Conservation (phyloP, 2,113 vertebrate species). For the Thalassarche chlororhynchos region DNA sequence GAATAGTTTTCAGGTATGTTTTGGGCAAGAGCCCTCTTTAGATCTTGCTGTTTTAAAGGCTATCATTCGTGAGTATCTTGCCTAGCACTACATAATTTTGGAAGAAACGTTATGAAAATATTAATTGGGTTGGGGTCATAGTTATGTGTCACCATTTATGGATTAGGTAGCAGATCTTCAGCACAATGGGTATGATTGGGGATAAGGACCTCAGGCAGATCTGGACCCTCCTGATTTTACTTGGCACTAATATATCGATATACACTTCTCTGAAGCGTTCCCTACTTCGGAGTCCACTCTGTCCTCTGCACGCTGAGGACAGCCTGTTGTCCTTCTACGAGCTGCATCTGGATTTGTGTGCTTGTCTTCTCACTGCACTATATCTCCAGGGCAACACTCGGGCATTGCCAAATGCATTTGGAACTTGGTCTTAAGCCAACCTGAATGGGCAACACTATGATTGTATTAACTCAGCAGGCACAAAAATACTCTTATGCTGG, state of each 20-base stretch:
- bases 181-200: not conserved
- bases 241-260: not conserved
- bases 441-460: not conserved
- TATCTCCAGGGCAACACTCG: not conserved
- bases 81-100: not conserved
- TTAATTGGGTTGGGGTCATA: accelerated
- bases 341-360: not conserved
- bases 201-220: not conserved
- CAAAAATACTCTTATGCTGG: not conserved
- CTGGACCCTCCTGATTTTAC: not conserved
- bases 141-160: not conserved
- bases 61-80: not conserved
- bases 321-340: accelerated
- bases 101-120: not conserved
- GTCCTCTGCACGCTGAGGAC: not conserved
- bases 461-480: not conserved
- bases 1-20: not conserved
- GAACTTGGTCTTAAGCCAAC: not conserved
- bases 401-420: not conserved
- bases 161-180: not conserved
- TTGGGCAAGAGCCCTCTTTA: not conserved
- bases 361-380: not conserved
- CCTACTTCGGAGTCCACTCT: not conserved
- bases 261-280: not conserved
- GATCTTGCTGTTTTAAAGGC: not conserved